These are phyloP conservation scores for Chrysemys picta DNA, from an alignment of 2,113 vertebrate genomes.

Conservation along the genomic window DNA sequence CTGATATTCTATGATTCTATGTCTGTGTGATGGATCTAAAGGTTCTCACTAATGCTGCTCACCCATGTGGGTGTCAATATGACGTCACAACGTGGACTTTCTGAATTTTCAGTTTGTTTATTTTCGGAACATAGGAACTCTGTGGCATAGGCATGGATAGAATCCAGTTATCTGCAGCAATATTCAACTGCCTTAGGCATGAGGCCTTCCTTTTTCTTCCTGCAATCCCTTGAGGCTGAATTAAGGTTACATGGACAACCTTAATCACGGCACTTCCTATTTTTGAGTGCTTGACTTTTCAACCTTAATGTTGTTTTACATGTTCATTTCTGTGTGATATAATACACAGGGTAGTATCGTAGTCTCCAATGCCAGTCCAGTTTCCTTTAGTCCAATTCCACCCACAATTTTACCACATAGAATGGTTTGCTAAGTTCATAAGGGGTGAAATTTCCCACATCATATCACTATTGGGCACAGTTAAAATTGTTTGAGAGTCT, in stretches of 20 bases:
- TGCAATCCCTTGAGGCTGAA: background rate
- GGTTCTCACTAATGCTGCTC: background rate
- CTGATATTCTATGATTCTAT: no score
- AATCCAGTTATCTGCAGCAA: background rate
- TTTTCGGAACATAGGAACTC: background rate
- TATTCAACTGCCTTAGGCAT: background rate
- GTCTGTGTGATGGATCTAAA: background rate
- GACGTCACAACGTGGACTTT: rapidly evolving
- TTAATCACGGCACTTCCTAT: background rate
- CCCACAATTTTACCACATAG: background rate
- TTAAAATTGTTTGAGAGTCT: background rate
- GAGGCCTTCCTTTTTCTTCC: background rate
- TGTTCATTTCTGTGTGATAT: background rate
- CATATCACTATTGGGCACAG: background rate
- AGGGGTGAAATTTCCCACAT: background rate
- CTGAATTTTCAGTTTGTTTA: background rate
- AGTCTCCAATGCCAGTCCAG: background rate
- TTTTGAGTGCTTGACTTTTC: background rate
- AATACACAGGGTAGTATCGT: background rate
- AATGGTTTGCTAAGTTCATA: background rate
- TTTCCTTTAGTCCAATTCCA: background rate
- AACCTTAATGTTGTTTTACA: background rate
- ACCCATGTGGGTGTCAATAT: rapidly evolving
- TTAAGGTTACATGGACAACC: background rate
- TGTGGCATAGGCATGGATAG: background rate